These are phyloP conservation scores for Oscheius myriophilus DNA, from an alignment of 2,888 invertebrate species.

Conservation along the genomic window DNA sequence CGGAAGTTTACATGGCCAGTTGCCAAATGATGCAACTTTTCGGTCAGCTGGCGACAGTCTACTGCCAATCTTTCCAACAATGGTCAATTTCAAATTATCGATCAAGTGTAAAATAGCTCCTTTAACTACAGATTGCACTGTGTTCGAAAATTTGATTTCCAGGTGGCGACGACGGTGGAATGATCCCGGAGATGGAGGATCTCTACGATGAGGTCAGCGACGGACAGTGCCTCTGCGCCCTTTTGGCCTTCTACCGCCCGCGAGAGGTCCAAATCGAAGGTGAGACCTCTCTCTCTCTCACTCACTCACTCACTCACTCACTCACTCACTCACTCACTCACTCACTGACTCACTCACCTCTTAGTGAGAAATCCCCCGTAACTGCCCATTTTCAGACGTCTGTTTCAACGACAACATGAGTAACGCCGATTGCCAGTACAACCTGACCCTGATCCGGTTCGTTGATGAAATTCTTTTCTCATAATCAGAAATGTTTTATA, in stretches of 20 bases:
- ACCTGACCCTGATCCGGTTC: conserved; percentile 71
- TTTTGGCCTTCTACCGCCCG: conserved; percentile 67
- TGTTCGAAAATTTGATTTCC: background rate
- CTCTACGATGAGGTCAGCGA: conserved; percentile 70
- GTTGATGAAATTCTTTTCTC: background rate
- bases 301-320: no score
- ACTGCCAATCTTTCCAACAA: no score
- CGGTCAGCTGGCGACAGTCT: no score
- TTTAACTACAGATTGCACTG: background rate
- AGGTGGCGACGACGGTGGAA: conserved; percentile 53
- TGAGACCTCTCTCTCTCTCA: conserved; percentile 25
- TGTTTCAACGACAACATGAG: conserved; percentile 72
- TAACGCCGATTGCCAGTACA: conserved; percentile 73
- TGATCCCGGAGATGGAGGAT: conserved; percentile 69
- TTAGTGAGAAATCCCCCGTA: no score
- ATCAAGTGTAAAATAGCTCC: no score
- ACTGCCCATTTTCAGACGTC: conserved; percentile 68
- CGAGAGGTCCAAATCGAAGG: conserved; percentile 59
- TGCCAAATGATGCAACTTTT: no score
- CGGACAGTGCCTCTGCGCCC: conserved; percentile 66
- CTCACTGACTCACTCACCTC: background rate
- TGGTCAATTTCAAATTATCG: no score
- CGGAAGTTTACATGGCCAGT: no score
- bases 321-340: background rate
- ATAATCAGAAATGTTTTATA: conserved; percentile 28